Evolutionary conservation across 2,113 vertebrate species (phyloP).

Genomic region (Antechinus stuartii): DNA sequence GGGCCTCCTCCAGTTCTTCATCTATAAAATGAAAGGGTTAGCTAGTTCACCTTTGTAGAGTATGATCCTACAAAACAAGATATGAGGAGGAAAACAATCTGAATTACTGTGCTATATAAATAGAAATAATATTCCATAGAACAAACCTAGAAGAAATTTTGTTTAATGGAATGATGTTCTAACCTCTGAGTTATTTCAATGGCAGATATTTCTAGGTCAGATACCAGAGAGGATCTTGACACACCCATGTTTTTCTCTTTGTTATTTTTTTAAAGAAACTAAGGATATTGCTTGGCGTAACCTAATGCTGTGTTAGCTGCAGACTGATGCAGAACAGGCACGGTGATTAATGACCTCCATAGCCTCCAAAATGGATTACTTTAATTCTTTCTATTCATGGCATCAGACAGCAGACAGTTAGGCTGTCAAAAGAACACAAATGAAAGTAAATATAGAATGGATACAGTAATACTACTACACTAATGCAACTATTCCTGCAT

Average conservation of each 20-base stretch:
- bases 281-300: neutral
- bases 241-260: constrained; percentile 1
- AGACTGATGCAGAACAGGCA: neutral
- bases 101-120: neutral
- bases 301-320: neutral
- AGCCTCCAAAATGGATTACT: neutral
- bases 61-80: neutral
- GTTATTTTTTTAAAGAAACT: neutral
- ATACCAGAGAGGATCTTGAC: neutral
- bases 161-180: neutral
- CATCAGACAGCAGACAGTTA: neutral
- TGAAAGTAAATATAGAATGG: neutral
- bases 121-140: neutral
- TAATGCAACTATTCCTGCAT: neutral
- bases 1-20: neutral
- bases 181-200: neutral
- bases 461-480: neutral
- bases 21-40: neutral
- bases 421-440: neutral
- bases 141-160: neutral
- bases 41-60: neutral
- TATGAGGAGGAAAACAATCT: neutral
- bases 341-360: neutral
- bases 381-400: neutral
- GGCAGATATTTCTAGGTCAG: neutral